Evolutionary conservation across 2,888 invertebrate genomes (phyloP).

Genomic region (Colostygia pectinataria): DNA sequence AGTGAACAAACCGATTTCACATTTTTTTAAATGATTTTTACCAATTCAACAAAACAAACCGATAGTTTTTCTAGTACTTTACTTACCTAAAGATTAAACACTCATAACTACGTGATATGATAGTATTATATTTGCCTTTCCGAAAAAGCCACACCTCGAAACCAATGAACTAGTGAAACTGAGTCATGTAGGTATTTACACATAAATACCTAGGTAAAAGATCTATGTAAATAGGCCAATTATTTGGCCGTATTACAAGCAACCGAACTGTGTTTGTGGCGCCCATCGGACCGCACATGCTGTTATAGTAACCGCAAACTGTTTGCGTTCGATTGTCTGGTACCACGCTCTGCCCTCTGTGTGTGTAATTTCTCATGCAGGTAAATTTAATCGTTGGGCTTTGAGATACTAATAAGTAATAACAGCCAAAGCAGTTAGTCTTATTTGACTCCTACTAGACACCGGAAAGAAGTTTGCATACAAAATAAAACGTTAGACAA

Average conservation of each 20-base stretch:
- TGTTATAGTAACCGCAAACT: conserved; percentile 58
- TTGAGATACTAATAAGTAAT: no score
- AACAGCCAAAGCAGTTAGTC: no score
- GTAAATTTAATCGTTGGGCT: no score
- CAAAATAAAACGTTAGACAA: no score
- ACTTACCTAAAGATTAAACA: no score
- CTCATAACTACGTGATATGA: no score
- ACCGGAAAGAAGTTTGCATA: no score
- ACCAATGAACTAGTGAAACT: neutral
- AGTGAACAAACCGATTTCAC: no score
- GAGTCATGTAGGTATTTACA: neutral
- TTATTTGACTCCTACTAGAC: no score
- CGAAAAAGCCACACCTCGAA: neutral
- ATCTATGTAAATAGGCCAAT: conserved; percentile 7
- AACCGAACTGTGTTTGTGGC: conserved; percentile 8
- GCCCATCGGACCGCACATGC: conserved; percentile 35
- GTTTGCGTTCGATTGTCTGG: conserved; percentile 51
- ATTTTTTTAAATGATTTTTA: no score
- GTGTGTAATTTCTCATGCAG: neutral
- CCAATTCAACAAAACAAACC: neutral
- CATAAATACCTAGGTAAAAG: neutral
- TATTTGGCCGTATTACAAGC: conserved; percentile 18
- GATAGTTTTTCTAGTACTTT: neutral
- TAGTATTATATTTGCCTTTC: conserved; percentile 4
- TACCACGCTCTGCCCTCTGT: conserved; percentile 5